These are phyloP conservation scores for Aculops lycopersici DNA, from an alignment of 1,140 invertebrate species.

Conservation along the genomic window DNA sequence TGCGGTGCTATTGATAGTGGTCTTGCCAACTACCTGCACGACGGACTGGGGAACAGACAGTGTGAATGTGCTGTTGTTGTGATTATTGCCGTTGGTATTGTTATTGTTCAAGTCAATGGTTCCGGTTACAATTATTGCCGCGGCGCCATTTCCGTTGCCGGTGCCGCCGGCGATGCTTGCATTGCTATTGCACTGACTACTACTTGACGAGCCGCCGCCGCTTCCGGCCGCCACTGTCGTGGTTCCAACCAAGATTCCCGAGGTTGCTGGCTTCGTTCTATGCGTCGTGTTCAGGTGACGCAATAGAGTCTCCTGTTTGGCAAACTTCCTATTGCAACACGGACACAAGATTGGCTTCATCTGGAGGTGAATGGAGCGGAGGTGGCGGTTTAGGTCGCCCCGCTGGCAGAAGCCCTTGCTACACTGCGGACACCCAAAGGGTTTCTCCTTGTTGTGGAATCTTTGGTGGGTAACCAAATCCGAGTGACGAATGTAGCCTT, in stretches of 20 bases:
- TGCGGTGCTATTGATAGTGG: no score
- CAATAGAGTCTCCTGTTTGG: constrained; percentile 14
- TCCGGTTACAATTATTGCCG: no score
- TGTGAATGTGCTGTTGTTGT: neutral
- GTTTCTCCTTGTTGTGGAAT: constrained; percentile 16
- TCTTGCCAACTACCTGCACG: no score
- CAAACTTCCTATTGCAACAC: constrained; percentile 13
- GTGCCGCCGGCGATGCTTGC: no score
- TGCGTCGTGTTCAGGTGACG: constrained; percentile 14
- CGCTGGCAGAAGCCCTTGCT: constrained; percentile 15
- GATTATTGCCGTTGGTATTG: constrained; percentile 7
- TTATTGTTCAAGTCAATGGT: no score
- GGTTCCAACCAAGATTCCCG: no score
- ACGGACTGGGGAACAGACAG: no score
- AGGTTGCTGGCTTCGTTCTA: no score
- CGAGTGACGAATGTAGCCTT: constrained; percentile 15
- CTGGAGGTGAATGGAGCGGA: constrained; percentile 13
- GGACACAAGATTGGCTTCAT: constrained; percentile 13
- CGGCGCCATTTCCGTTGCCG: no score
- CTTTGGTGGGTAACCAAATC: constrained; percentile 15
- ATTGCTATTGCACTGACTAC: no score
- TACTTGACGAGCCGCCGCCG: no score
- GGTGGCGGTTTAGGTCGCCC: constrained; percentile 16
- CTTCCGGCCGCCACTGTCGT: no score
- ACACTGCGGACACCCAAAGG: constrained; percentile 14